These are phyloP conservation scores for Dolichotis patagonum DNA, from an alignment of 2,113 vertebrate genomes.

Conservation along the genomic window DNA sequence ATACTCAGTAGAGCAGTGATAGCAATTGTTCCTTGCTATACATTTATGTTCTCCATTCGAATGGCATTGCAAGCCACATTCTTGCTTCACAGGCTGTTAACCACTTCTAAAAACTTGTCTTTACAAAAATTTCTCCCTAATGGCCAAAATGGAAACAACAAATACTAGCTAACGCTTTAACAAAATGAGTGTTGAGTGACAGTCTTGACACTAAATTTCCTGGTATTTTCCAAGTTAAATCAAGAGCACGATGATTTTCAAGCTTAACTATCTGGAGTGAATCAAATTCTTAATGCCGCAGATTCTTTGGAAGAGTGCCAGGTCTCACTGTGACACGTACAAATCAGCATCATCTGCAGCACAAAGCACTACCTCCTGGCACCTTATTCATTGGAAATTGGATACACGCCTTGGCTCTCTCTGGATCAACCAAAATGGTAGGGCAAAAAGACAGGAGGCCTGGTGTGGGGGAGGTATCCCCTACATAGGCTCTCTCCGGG, in stretches of 20 bases:
- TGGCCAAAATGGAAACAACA: slow-evolving; percentile 57
- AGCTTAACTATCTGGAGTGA: slow-evolving; percentile 70
- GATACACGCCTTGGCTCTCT: slow-evolving; percentile 49
- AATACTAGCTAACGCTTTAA: slow-evolving; percentile 59
- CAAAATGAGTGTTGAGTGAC: slow-evolving; percentile 66
- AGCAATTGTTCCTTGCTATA: background rate
- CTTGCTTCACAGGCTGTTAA: background rate
- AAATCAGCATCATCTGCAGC: slow-evolving; percentile 53
- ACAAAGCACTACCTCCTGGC: slow-evolving; percentile 53
- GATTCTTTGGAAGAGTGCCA: slow-evolving; percentile 66
- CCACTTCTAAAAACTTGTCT: slow-evolving; percentile 33
- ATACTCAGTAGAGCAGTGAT: background rate
- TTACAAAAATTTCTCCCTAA: slow-evolving; percentile 27
- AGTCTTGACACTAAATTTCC: slow-evolving; percentile 68
- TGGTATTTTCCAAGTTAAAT: slow-evolving; percentile 71
- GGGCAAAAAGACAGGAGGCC: background rate
- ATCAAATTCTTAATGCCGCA: slow-evolving; percentile 68
- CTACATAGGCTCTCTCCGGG: background rate
- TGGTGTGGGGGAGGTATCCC: background rate
- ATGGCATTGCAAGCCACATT: background rate
- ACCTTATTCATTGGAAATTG: slow-evolving; percentile 49
- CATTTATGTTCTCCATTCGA: background rate
- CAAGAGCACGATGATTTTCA: slow-evolving; percentile 62
- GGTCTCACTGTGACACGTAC: slow-evolving; percentile 55
- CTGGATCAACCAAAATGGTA: slow-evolving; percentile 10